Conservation (phyloP, 2,797 vertebrate genomes). For the Lepilemur ruficaudatus region DNA sequence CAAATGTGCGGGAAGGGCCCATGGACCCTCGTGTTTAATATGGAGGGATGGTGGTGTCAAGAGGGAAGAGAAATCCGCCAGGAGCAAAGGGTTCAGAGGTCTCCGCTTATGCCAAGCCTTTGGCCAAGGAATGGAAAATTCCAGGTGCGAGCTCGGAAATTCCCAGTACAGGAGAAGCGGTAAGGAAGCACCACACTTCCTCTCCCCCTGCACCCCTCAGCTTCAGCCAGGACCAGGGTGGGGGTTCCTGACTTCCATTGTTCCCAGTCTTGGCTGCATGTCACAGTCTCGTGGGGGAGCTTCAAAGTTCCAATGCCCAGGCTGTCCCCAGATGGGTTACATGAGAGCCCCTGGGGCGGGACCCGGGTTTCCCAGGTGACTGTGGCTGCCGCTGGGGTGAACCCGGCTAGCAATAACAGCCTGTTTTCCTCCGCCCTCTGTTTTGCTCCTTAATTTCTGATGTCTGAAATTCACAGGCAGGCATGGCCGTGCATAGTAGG, state of each 20-base stretch:
- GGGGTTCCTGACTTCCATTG: background rate
- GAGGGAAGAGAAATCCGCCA: background rate
- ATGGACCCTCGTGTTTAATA: background rate
- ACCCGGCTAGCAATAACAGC: background rate
- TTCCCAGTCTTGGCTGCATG: background rate
- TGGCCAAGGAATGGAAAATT: slow-evolving; percentile 61
- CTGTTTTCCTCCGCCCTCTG: background rate
- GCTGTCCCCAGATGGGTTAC: background rate
- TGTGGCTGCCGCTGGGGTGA: background rate
- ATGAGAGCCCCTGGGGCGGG: background rate
- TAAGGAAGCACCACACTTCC: background rate
- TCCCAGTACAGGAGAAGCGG: background rate
- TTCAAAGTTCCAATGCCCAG: background rate
- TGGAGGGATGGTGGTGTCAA: background rate
- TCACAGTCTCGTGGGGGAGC: background rate
- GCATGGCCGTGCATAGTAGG: background rate
- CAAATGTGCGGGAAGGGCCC: background rate
- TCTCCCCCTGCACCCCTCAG: background rate
- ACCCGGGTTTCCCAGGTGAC: background rate
- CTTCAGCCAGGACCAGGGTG: background rate
- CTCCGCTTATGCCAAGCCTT: background rate
- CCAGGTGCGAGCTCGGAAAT: slow-evolving; percentile 55
- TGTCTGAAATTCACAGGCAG: background rate
- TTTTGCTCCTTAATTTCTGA: background rate
- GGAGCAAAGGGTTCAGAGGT: background rate